Evolutionary conservation across 2,797 vertebrate species (phyloP).

Genomic region (Hyperoplus immaculatus): DNA sequence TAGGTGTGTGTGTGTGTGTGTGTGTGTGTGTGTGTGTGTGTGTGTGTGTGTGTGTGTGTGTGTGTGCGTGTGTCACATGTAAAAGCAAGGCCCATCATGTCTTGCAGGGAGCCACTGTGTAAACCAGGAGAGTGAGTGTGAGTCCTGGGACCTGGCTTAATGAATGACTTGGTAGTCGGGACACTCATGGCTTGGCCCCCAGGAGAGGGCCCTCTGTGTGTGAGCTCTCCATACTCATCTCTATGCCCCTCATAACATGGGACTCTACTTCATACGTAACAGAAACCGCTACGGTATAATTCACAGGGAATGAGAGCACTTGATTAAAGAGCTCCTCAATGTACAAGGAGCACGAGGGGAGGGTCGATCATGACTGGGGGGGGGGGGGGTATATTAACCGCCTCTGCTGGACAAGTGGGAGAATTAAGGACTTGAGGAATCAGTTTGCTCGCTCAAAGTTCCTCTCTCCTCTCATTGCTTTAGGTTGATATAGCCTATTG

Average conservation of each 20-base stretch:
- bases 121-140: constrained; percentile 51
- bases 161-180: constrained; percentile 74
- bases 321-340: constrained; percentile 72
- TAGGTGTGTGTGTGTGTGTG: no score
- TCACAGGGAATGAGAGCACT: constrained; percentile 63
- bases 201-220: constrained; percentile 39
- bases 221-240: constrained; percentile 62
- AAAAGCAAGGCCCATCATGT: constrained; percentile 35
- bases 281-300: constrained; percentile 51
- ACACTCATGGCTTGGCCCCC: constrained; percentile 63
- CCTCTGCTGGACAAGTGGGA: constrained; percentile 37
- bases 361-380: constrained; percentile 50
- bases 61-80: constrained; percentile 48
- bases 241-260: constrained; percentile 59
- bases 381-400: constrained; percentile 55
- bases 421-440: constrained; percentile 42
- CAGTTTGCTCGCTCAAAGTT: constrained; percentile 41
- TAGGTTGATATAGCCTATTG: constrained; percentile 30
- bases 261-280: constrained; percentile 59
- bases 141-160: constrained; percentile 70
- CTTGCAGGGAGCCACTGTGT: constrained; percentile 34
- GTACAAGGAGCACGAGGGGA: constrained; percentile 37
- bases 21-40: no score
- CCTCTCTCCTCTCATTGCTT: constrained; percentile 25
- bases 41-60: no score